Evolutionary conservation across 2,113 vertebrate species (phyloP).

Genomic region (Zapus hudsonius): DNA sequence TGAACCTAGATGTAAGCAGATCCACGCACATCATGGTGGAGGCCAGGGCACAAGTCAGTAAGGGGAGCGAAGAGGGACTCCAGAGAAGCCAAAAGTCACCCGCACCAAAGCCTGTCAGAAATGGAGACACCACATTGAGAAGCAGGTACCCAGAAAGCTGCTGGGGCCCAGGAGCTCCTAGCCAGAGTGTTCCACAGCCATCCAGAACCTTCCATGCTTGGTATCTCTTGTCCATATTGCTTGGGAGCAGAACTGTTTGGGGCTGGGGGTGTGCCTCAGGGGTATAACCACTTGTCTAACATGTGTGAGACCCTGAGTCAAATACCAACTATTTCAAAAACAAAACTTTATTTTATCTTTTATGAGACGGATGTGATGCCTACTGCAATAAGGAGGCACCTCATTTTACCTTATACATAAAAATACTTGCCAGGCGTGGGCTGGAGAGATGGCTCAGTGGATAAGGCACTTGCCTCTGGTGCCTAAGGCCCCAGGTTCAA

Average conservation of each 20-base stretch:
- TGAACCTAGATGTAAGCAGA: not conserved
- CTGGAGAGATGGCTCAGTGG: too few relatives aligned
- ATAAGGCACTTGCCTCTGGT: too few relatives aligned
- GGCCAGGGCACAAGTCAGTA: not conserved
- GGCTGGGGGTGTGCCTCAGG: not conserved
- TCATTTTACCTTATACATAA: too few relatives aligned
- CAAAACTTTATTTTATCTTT: too few relatives aligned
- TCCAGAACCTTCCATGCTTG: not conserved
- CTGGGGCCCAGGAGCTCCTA: not conserved
- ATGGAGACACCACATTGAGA: not conserved
- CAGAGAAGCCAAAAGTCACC: not conserved
- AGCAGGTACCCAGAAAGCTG: not conserved
- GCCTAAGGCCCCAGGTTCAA: too few relatives aligned
- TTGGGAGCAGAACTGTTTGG: not conserved
- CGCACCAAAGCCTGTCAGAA: conserved; percentile 9
- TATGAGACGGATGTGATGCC: too few relatives aligned
- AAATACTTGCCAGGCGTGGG: too few relatives aligned
- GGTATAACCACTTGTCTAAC: too few relatives aligned
- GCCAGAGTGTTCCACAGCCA: not conserved
- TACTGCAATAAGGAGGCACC: too few relatives aligned
- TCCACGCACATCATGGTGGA: not conserved
- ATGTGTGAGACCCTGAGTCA: not conserved
- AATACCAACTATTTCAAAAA: too few relatives aligned
- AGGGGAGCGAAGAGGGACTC: not conserved
- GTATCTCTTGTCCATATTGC: not conserved